phyloP scores from a whole-genome alignment of 2,888 invertebrate species.

The Hartigia nigra region DNA sequence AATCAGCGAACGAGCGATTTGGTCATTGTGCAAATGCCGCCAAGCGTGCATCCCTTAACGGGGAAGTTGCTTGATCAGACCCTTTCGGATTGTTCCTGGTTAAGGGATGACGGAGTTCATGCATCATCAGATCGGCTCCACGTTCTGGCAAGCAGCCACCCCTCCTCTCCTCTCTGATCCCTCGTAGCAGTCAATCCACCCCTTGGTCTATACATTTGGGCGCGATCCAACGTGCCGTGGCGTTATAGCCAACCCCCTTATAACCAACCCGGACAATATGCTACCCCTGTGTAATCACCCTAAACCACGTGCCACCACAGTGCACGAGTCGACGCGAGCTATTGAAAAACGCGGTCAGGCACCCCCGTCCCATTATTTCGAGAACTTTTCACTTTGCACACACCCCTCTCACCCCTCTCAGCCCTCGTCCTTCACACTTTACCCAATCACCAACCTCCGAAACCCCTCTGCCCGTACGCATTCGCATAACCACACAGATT shows the following conservation, averaged over 20 bases:
- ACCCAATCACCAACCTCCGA: not conserved
- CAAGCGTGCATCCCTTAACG: slow-evolving; percentile 44
- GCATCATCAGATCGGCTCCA: slow-evolving; percentile 51
- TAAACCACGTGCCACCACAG: slow-evolving; percentile 50
- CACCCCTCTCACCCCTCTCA: not conserved
- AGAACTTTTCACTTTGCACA: slow-evolving; percentile 36
- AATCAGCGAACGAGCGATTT: slow-evolving; percentile 33
- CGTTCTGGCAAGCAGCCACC: too few relatives aligned
- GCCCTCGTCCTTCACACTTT: not conserved
- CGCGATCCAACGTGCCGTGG: not conserved
- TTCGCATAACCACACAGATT: not conserved
- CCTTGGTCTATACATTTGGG: slow-evolving; percentile 13
- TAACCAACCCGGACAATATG: slow-evolving; percentile 49
- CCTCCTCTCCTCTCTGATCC: too few relatives aligned
- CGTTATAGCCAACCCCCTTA: not conserved
- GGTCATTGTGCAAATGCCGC: slow-evolving; percentile 39
- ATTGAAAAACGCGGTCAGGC: slow-evolving; percentile 49
- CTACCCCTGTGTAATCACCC: slow-evolving; percentile 54
- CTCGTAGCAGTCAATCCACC: slow-evolving; percentile 24
- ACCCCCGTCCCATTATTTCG: slow-evolving; percentile 38
- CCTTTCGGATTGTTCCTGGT: slow-evolving; percentile 18
- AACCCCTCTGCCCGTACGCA: not conserved
- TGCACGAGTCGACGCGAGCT: slow-evolving; percentile 36
- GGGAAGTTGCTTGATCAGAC: slow-evolving; percentile 22
- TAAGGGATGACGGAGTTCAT: slow-evolving; percentile 32